These are phyloP conservation scores for Frankliniella fusca DNA, from an alignment of 2,888 invertebrate species.

Conservation along the genomic window DNA sequence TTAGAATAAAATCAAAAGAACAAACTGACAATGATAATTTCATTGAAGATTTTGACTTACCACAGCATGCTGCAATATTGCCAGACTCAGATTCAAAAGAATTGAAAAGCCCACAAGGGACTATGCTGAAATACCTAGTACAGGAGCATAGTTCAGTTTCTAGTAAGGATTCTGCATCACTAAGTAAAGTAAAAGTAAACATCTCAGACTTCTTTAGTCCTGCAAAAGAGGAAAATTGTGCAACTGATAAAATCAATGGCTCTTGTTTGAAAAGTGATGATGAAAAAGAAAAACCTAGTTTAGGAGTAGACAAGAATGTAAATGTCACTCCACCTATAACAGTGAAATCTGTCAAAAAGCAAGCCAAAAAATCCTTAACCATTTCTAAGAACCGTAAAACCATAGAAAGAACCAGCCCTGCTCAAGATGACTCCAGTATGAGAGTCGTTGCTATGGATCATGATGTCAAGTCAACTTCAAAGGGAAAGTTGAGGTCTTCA, in stretches of 20 bases:
- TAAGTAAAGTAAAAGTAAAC: neutral
- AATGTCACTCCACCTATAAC: neutral
- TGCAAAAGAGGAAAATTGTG: neutral
- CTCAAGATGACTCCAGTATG: neutral
- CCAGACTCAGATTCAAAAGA: neutral
- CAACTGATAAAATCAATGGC: neutral
- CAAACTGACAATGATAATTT: neutral
- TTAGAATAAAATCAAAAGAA: neutral
- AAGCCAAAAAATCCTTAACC: neutral
- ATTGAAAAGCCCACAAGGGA: neutral
- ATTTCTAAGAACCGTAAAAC: neutral
- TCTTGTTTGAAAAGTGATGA: neutral
- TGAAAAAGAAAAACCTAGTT: neutral
- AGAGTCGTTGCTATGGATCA: neutral
- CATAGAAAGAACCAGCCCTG: neutral
- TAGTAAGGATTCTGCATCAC: neutral
- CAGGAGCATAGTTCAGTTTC: neutral
- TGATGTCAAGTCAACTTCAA: neutral
- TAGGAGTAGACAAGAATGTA: neutral
- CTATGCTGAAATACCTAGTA: neutral
- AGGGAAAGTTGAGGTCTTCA: neutral
- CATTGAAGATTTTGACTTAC: neutral
- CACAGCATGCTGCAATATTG: neutral
- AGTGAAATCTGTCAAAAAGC: neutral
- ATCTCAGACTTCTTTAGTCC: conserved; percentile 1